phyloP scores from a whole-genome alignment of 2,797 vertebrate genomes.

The Lagothrix lagotricha region DNA sequence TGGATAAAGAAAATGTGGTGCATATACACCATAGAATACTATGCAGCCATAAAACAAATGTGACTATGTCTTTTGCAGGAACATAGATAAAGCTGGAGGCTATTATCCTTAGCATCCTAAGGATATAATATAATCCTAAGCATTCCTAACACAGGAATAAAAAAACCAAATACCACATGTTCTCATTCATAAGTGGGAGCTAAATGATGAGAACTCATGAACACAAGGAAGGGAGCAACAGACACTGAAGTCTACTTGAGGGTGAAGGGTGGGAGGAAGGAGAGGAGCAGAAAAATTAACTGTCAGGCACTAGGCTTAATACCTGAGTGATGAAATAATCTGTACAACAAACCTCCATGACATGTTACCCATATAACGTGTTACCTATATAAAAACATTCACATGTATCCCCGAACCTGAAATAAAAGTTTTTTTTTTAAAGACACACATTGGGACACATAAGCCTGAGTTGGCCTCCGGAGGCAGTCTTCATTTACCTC shows the following conservation, averaged over 20 bases:
- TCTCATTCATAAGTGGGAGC: background rate
- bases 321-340: background rate
- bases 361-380: background rate
- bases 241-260: background rate
- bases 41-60: background rate
- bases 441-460: background rate
- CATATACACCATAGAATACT: background rate
- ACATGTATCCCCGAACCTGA: background rate
- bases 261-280: background rate
- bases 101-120: background rate
- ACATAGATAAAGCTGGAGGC: background rate
- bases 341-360: background rate
- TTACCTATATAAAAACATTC: background rate
- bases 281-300: background rate
- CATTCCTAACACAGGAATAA: background rate
- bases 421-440: background rate
- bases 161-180: background rate
- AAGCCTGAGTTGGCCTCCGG: background rate
- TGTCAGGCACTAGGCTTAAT: background rate
- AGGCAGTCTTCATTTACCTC: background rate
- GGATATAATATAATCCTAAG: too few species aligned
- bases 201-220: background rate
- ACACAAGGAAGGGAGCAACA: background rate
- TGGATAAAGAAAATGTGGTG: background rate
- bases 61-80: background rate